A percentile compares a stretch with the other conserved stretches of the same genome.
Conservation (phyloP, 2,113 vertebrate genomes). For the Macaca mulatta region DNA sequence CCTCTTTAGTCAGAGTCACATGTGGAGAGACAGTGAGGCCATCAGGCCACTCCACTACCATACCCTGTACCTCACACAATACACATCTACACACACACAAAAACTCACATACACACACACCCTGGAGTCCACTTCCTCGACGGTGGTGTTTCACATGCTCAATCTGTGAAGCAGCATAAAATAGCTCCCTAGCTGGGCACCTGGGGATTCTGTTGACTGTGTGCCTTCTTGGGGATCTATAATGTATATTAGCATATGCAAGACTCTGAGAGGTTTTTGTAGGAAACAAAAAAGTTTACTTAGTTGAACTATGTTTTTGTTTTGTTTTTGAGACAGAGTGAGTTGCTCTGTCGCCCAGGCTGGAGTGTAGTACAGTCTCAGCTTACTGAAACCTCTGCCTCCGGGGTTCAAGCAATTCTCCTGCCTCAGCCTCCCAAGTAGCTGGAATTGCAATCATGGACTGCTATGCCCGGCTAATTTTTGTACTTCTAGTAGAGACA, state of each 20-base stretch:
- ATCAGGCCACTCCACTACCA: fast-evolving
- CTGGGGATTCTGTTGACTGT: neutral
- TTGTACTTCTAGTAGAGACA: too few relatives aligned
- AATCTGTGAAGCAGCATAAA: fast-evolving
- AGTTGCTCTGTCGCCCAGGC: too few relatives aligned
- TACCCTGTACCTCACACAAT: too few relatives aligned
- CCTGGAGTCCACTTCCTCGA: neutral
- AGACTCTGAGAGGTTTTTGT: neutral
- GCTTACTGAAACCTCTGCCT: too few relatives aligned
- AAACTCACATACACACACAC: neutral
- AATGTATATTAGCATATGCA: fast-evolving
- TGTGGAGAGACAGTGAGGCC: neutral
- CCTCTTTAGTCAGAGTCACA: neutral
- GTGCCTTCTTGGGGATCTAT: neutral
- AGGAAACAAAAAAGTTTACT: neutral
- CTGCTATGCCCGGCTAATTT: too few relatives aligned
- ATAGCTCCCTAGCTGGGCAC: fast-evolving
- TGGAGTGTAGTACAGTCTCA: too few relatives aligned
- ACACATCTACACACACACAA: neutral
- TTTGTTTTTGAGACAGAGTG: too few relatives aligned
- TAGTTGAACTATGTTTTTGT: neutral
- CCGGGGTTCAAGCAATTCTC: too few relatives aligned
- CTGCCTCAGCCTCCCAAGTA: too few relatives aligned
- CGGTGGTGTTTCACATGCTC: neutral
- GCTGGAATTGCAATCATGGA: too few relatives aligned